These are phyloP conservation scores for Chrysolina oricalcia DNA, from an alignment of 2,888 invertebrate genomes.

Conservation along the genomic window DNA sequence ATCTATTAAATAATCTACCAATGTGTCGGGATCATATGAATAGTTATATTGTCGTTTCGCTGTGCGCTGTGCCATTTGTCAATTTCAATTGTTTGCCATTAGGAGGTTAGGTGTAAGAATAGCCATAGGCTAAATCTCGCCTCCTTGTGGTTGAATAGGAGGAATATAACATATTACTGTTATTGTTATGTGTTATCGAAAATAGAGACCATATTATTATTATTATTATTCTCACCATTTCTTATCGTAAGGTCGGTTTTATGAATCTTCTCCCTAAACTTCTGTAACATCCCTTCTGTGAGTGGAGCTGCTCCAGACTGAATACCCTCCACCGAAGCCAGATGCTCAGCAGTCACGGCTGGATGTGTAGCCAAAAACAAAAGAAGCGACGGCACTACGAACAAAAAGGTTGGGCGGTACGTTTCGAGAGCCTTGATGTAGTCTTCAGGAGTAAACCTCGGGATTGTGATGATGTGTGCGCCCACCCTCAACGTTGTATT, in stretches of 20 bases:
- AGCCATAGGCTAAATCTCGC: too few species aligned
- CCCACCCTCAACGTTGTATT: conserved; percentile 77
- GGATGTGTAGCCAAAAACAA: conserved; percentile 85
- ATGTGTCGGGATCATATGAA: too few species aligned
- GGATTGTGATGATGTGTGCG: conserved; percentile 79
- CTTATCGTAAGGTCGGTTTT: conserved; percentile 65
- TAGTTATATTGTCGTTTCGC: too few species aligned
- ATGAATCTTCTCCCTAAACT: conserved; percentile 75
- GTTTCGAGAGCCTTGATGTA: conserved; percentile 79
- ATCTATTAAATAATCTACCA: too few species aligned
- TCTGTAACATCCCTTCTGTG: conserved; percentile 77
- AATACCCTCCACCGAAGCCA: conserved; percentile 78
- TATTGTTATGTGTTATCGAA: too few species aligned
- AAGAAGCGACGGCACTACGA: conserved; percentile 85
- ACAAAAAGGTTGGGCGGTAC: conserved; percentile 77
- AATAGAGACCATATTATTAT: too few species aligned
- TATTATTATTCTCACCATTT: conserved; percentile 64
- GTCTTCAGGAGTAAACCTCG: conserved; percentile 83
- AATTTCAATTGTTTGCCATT: too few species aligned
- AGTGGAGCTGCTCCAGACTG: conserved; percentile 85
- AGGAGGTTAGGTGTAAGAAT: too few species aligned
- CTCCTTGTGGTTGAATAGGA: too few species aligned
- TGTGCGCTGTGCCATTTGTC: too few species aligned
- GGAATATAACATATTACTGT: too few species aligned
- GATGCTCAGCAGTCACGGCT: conserved; percentile 78